Percentiles rank a stretch among this genome's conserved stretches.
phyloP scores from a whole-genome alignment of 2,888 invertebrate genomes.

The Octodonta nipae region DNA sequence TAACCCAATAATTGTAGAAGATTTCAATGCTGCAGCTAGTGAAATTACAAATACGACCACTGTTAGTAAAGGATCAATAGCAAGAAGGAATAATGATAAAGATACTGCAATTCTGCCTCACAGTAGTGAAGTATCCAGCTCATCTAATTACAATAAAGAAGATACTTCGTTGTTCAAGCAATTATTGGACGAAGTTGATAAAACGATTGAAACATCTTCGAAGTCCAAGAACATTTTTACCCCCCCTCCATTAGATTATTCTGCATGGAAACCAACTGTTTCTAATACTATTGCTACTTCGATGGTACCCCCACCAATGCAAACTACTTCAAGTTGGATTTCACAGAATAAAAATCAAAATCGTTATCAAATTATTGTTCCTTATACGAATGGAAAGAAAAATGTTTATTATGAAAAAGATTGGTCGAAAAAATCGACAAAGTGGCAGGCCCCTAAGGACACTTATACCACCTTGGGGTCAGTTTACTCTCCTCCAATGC shows the following conservation, averaged over 20 bases:
- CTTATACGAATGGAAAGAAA: conserved; percentile 49
- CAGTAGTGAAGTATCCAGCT: too few species aligned
- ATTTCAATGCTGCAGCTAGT: conserved; percentile 41
- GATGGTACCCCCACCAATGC: conserved; percentile 11
- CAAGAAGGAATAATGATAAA: conserved; percentile 22
- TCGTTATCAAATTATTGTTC: conserved; percentile 67
- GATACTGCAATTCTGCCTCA: too few species aligned
- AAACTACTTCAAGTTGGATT: neutral
- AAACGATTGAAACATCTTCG: conserved; percentile 6
- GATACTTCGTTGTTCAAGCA: too few species aligned
- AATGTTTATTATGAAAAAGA: conserved; percentile 8
- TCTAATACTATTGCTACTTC: conserved; percentile 22
- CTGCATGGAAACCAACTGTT: conserved; percentile 23
- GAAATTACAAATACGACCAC: conserved; percentile 23
- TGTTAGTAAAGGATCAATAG: conserved; percentile 7
- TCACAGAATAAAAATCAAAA: conserved; percentile 39
- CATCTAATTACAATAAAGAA: too few species aligned
- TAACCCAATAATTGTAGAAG: conserved; percentile 36
- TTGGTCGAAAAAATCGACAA: conserved; percentile 5
- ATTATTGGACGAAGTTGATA: too few species aligned
- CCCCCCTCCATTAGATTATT: conserved; percentile 22
- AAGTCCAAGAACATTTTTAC: conserved; percentile 16
- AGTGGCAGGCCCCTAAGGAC: conserved; percentile 6
- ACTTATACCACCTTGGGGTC: conserved; percentile 28
- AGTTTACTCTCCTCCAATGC: conserved; percentile 26